Conservation (phyloP, 2,113 vertebrate genomes). For the Pitta sordida region DNA sequence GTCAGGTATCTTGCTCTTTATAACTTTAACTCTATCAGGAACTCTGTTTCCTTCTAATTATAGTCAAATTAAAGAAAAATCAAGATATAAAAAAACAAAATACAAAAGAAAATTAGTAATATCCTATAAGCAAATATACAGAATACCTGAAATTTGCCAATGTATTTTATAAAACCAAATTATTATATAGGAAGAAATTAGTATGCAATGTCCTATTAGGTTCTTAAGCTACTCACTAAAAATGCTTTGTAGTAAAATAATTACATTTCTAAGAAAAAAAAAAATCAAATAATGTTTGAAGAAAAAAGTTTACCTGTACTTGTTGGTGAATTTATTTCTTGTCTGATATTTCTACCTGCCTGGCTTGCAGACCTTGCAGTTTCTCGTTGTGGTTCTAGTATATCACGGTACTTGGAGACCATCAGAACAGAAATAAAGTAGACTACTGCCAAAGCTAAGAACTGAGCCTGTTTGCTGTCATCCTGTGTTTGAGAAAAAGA, state of each 20-base stretch:
- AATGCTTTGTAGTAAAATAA: background rate
- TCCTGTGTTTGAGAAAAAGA: conserved; percentile 76
- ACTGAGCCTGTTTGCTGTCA: conserved; percentile 98
- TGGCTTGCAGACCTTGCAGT: conserved; percentile 90
- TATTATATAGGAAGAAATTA: background rate
- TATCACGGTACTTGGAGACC: conserved; percentile 99
- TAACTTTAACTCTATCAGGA: background rate
- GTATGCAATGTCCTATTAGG: background rate
- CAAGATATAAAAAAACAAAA: background rate
- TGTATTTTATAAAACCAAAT: background rate
- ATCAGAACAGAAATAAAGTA: conserved; percentile 99
- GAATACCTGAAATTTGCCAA: background rate
- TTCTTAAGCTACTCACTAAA: background rate
- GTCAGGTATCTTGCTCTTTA: background rate
- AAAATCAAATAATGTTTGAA: background rate
- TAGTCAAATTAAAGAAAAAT: background rate
- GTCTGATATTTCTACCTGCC: conserved; percentile 92
- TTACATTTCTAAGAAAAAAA: background rate
- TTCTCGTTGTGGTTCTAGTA: conserved; percentile 95
- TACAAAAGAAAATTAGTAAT: background rate
- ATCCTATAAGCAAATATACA: background rate
- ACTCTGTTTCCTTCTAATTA: background rate
- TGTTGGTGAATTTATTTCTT: conserved; percentile 98
- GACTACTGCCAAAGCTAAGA: conserved; percentile 95
- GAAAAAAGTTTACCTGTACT: conserved; percentile 86